Evolutionary conservation across 2,888 invertebrate genomes (phyloP), one percentile per base, ranked within the genome.

Genomic region (Bursaphelenchus okinawaensis): DNA sequence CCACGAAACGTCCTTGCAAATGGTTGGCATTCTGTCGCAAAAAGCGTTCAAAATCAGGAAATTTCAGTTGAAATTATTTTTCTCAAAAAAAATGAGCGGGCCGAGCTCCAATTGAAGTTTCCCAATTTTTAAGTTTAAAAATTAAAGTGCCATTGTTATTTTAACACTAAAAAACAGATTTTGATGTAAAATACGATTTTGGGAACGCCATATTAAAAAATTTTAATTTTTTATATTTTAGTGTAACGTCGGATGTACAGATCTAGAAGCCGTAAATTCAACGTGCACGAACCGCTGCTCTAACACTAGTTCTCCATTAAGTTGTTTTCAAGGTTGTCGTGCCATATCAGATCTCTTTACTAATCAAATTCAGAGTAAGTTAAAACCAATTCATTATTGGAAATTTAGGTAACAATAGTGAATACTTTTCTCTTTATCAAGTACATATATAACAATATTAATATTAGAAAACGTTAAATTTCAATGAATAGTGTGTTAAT

Each of bases 171-270:
- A 7, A 29, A 29, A 9, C 29, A 29, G 12, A 29, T 40, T 40
- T 40, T 4, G n/a, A n/a, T n/a, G n/a, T 24, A 54, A 54, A 54
- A 12, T 9, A 19, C 9, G n/a, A 54, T 12, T 54, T 54, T 56
- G 55, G 22, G 54, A 19, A 52, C 8, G 7, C 23, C n/a, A n/a
- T 51, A 20, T 63, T 26, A 22, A 16, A 9, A 24, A 51, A 16
- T n/a, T 8, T n/a, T 12, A 24, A 20, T 4, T 28, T 19, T 22
- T 20, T 6, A 16, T 26, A 62, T 52, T 75, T 70, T 54, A 76
- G 78, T 79, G 79, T 59, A 69, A 71, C 51, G 66, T 71, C 24
- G 79, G 79, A 16, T 79, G 79, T 63, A 71, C 73, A 63, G 77
- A 79, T 65, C 66, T 79, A 4, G 79, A 79, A 40, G 73, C 72